Evolutionary conservation across 1,140 invertebrate genomes (phyloP), one percentile per base, ranked within the genome.

Genomic region (Cryptotermes secundus): DNA sequence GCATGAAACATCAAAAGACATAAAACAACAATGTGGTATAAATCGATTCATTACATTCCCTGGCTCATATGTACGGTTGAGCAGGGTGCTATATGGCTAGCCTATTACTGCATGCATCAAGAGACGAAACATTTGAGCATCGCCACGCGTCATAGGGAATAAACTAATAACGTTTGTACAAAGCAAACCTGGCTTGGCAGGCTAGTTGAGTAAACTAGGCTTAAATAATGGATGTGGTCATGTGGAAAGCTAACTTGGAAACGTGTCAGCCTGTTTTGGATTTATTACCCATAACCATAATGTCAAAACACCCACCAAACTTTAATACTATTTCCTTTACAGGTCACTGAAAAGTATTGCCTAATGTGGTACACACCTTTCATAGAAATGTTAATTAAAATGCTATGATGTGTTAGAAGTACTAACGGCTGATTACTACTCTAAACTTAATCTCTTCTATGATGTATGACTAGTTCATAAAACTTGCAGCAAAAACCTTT

Each of bases 1-100:
- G n/a, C 59, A 72, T 72, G 59, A 72, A 72, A 72, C 59, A 72
- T 72, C 59, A 72, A 72, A 72, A 72, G 59, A 72, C n/a, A 72
- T 72, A 72, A 72, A 72, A 72, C 59, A 72, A n/a, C 59, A 72
- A 72, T 72, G 59, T 31, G 59, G 59, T 72, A 72, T 72, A 72
- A 72, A 72, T 72, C 59, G 59, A 72, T 72, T 72, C 59, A 72
- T 72, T 72, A 72, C 31, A 72, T 72, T n/a, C 59, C 59, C 59
- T 72, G 59, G 26, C 59, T 72, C 59, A 72, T 72, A 72, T 26
- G 59, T n/a, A 72, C 59, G 26, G 26, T 14, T 72, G 59, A n/a
- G n/a, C 59, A 72, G 59, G 31, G 59, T 72, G 59, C 26, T 31
- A 31, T 72, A 31, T 31, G 59, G 26, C 26, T 6, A 31, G n/a